Base-by-base conservation (phyloP, 53 echinoderm and acorn worm genomes). In the Henricia sp. region DNA sequence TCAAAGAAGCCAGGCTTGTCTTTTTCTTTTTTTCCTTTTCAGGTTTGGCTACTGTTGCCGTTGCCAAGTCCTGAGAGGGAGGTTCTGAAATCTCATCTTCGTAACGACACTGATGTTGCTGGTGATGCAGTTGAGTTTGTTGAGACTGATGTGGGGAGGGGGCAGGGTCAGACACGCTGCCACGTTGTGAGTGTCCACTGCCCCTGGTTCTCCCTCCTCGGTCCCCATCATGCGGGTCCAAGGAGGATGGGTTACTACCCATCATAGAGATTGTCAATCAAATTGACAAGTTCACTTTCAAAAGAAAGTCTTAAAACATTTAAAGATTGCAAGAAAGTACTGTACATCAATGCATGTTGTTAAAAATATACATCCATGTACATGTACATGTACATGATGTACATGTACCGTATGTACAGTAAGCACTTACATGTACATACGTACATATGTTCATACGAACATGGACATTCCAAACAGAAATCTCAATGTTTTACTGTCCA, bases 1-100 rank as follows among this genome's bases (percentile, higher is more conserved):
- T 94, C 50, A 99, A 54, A 0, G 94, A 92, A 30, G 94, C 89
- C 37, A 94, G 87, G 77, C 92, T 92, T 26, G 92, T 87, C 20
- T 88, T 92, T 67, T 93, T 94, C 77, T 94, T 92, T 83, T 94
- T 90, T 23, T 89, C 89, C 50, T 97, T 97, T 52, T 89, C 93
- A 26, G 68, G 85, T 62, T 83, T 90, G 40, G 59, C 83, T 28
- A 24, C 44, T 3, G n/a, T 36, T 1, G 73, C 52, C 38, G 76
- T 25, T n/a, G 86, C 42, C 54, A 20, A 52, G 19, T 25, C 24
- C 27, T 54, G 75, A 27, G 67, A 75, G 3, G 76, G 67, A 5
- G 66, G 74, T 35, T 86, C 86, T 33, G 68, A 60, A 68, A 74
- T 53, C 33, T 86, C 86, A 3, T 86, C 86, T 6, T 76, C 86